phyloP scores from a whole-genome alignment of 2,113 vertebrate species.

The Peromyscus leucopus region DNA sequence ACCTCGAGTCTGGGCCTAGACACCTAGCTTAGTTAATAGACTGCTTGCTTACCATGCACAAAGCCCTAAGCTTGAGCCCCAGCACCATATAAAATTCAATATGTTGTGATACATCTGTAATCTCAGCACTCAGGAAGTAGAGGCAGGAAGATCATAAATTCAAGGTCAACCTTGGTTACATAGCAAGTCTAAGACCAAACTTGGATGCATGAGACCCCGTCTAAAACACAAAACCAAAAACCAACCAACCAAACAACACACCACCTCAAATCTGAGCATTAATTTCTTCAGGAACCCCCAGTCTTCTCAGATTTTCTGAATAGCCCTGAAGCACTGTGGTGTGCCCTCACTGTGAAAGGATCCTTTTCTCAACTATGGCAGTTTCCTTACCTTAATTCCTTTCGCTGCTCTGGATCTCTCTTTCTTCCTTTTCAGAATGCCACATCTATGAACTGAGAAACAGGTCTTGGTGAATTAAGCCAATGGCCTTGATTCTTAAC shows the following conservation, averaged over 20 bases:
- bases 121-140: neutral
- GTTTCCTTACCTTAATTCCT: neutral
- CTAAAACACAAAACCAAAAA: neutral
- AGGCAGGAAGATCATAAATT: neutral
- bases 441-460: neutral
- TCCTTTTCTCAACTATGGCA: neutral
- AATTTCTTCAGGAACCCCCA: neutral
- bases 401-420: neutral
- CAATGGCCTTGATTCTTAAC: neutral
- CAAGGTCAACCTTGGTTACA: neutral
- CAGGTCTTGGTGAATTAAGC: neutral
- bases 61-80: neutral
- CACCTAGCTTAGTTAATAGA: neutral
- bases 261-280: neutral
- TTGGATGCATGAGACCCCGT: neutral
- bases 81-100: neutral
- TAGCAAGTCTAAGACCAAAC: neutral
- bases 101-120: neutral
- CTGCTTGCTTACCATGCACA: neutral
- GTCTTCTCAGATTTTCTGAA: neutral
- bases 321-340: neutral
- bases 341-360: neutral
- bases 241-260: neutral
- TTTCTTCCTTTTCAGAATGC: conserved; percentile 55
- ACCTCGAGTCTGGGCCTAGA: neutral